Percentiles rank a stretch among this genome's conserved stretches.
Evolutionary conservation across 2,113 vertebrate genomes (phyloP).

Genomic region (Grammomys surdaster): DNA sequence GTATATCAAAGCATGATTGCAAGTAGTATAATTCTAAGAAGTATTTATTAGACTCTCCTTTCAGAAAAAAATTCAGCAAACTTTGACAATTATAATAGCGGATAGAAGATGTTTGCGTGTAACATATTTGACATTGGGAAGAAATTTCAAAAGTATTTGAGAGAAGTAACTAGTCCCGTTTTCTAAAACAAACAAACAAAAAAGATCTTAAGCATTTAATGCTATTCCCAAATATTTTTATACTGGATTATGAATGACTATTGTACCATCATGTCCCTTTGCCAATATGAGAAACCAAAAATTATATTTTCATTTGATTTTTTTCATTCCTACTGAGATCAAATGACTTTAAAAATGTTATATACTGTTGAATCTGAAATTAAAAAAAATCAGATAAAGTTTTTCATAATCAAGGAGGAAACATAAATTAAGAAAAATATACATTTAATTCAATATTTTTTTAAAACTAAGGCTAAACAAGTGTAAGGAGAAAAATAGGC

Average conservation of each 20-base stretch:
- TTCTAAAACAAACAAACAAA: not conserved
- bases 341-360: not conserved
- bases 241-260: not conserved
- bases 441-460: not conserved
- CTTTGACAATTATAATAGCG: not conserved
- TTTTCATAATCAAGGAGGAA: not conserved
- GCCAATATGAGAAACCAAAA: not conserved
- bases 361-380: not conserved
- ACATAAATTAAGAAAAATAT: not conserved
- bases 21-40: not conserved
- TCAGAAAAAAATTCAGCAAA: not conserved
- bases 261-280: not conserved
- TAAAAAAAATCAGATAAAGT: not conserved
- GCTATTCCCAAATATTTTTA: not conserved
- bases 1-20: not conserved
- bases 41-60: conserved; percentile 12
- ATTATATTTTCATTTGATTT: conserved; percentile 24
- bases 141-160: not conserved
- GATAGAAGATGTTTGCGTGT: not conserved
- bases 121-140: not conserved
- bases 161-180: not conserved
- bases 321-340: not conserved
- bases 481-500: fast-evolving
- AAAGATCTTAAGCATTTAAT: not conserved
- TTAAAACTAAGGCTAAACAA: not conserved